Base-by-base conservation (phyloP, 1,140 invertebrate species). In the Druon quercuslanigerum region DNA sequence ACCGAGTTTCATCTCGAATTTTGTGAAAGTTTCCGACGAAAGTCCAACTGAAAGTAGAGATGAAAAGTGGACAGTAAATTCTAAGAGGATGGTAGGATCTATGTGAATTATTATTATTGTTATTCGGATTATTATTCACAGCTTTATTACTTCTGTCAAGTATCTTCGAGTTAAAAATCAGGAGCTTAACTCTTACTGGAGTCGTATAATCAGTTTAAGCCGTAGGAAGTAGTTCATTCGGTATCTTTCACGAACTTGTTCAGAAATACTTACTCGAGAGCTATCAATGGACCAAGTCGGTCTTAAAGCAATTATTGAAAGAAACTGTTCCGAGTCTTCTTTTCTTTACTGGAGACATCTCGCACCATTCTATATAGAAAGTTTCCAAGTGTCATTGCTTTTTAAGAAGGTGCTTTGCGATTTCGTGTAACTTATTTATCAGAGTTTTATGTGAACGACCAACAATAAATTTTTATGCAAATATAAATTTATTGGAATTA, bases 221-320 rank as follows among this genome's bases (percentile, higher is more conserved):
- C 78, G 82, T 82, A 80, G 80, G 76, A 77, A 82, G 77, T 80
- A 78, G 79, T 82, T 84, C 81, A 76, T 72, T 51, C 82, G 71
- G 81, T 80, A 78, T 83, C 83, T 82, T 82, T 83, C 80, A 72
- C 74, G 57, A 85, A 85, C 82, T 85, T 85, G 82, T 82, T 79
- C 80, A 80, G 81, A 85, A 80, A 83, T 80, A 81, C 40, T 46
- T 81, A 82, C 78, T 76, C 76, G 79, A 76, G 81, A 82, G 80
- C 79, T 84, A 66, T 66, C 81, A 84, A 81, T 77, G 79, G 81
- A 79, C 76, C 77, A 78, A 81, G 81, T 79, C 81, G 79, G 78
- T 82, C 74, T 81, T 79, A 82, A 84, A 79, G 81, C 83, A 84
- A 84, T 84, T 84, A 84, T 81, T 81, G 81, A 72, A 74, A 70